Evolutionary conservation across 2,888 invertebrate species (phyloP).

Genomic region (Microctonus aethiopoides): DNA sequence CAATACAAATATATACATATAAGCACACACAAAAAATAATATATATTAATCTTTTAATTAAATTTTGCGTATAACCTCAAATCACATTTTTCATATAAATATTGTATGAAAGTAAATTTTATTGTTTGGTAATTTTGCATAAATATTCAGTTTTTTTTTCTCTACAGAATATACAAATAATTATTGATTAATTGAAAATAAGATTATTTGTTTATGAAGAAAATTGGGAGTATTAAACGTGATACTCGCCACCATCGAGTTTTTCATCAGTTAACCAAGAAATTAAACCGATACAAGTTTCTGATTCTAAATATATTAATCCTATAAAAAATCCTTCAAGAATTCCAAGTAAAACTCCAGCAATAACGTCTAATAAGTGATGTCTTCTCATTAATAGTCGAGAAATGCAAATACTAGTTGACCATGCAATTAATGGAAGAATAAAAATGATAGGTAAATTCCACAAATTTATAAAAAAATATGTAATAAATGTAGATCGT

Average conservation of each 20-base stretch:
- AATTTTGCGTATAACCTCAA: background rate
- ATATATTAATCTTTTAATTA: too few species aligned
- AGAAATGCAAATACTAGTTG: conserved; percentile 78
- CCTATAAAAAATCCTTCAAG: conserved; percentile 75
- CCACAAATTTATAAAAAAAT: conserved; percentile 77
- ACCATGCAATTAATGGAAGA: conserved; percentile 80
- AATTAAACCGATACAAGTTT: conserved; percentile 72
- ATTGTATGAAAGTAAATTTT: background rate
- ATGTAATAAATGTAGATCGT: conserved; percentile 80
- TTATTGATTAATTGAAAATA: too few species aligned
- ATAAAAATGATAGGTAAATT: conserved; percentile 73
- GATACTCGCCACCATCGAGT: conserved; percentile 76
- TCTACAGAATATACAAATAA: too few species aligned
- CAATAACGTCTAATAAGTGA: conserved; percentile 85
- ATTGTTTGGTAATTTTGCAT: too few species aligned
- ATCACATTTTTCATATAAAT: background rate
- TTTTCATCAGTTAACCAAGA: conserved; percentile 76
- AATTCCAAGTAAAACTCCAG: conserved; percentile 80
- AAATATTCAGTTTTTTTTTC: too few species aligned
- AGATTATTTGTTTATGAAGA: background rate
- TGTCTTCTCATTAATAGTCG: conserved; percentile 87
- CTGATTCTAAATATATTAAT: conserved; percentile 77
- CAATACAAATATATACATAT: background rate
- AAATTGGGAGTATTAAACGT: conserved; percentile 68
- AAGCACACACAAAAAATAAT: too few species aligned